phyloP scores from a whole-genome alignment of 2,888 invertebrate species.

The Agrypnus murinus region DNA sequence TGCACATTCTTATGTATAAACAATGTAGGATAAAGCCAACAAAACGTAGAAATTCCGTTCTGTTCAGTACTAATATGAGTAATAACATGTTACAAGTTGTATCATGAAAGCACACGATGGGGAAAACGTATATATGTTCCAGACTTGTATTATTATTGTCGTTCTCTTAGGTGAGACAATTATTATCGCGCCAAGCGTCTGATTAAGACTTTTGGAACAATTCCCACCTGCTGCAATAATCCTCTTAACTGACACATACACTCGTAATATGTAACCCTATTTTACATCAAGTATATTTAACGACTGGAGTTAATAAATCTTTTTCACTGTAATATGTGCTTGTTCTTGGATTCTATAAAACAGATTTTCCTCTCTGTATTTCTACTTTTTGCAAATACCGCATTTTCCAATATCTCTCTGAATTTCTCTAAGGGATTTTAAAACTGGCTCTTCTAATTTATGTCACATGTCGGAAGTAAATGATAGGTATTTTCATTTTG shows the following conservation, averaged over 20 bases:
- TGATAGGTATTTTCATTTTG: constrained; percentile 8
- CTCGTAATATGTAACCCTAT: constrained; percentile 17
- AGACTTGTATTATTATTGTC: constrained; percentile 2
- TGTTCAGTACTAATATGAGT: background rate
- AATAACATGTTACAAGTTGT: constrained; percentile 8
- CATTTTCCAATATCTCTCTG: background rate
- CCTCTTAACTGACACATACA: constrained; percentile 27
- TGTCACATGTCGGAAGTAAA: constrained; percentile 8
- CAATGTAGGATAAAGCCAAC: background rate
- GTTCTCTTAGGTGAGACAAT: constrained; percentile 28
- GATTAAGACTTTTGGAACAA: constrained; percentile 36
- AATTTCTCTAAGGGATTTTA: background rate
- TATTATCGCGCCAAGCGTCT: constrained; percentile 31
- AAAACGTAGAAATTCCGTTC: background rate
- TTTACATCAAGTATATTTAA: constrained; percentile 17
- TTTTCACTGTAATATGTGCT: too few relatives aligned
- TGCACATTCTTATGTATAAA: constrained; percentile 16
- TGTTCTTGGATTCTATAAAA: too few relatives aligned
- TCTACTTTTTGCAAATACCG: constrained; percentile 12
- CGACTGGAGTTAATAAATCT: background rate
- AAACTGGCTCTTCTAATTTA: constrained; percentile 22
- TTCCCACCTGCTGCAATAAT: constrained; percentile 36
- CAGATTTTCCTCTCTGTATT: background rate
- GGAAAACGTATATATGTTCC: constrained; percentile 10
- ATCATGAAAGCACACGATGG: background rate